Base-by-base conservation (phyloP, 92 coral and sea anemone species). In the Palythoa grandiflora region DNA sequence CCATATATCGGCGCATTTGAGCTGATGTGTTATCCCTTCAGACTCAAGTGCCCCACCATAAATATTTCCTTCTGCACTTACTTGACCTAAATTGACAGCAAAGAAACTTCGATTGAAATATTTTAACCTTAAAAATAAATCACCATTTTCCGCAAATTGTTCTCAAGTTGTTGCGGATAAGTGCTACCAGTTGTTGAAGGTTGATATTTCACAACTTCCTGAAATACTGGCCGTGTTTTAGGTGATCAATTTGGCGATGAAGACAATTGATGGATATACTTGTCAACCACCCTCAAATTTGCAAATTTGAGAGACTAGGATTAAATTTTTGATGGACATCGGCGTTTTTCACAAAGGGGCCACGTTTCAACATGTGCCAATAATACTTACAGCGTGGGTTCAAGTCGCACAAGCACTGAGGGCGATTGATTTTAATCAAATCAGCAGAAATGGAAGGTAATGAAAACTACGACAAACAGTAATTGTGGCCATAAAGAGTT, bases 261-360 rank as follows among this genome's bases (percentile, higher is more conserved):
- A 88, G 92, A 88, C 89, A 88, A 86, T 83, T 91, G 91, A 90
- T 71, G 87, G 92, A 87, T 85, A 75, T 66, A 87, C 88, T 85
- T 95, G 98, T 95, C 98, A 95, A 72, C 83, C 83, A 85, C 89
- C 80, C 66, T 83, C 78, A 89, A 78, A 93, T 95, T 90, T 91
- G 90, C 79, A 79, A 89, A 93, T 61, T 75, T 85, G 88, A 92
- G 91, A 71, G 54, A 71, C 89, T 54, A 40, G 91, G 87, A 90
- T 83, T 94, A 91, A 93, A 91, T 71, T 16, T 76, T 15, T 94
- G 96, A 95, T 91, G 48, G 98, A 91, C 94, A 86, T 88, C 92
- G 96, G 96, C 79, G 79, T 54, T 76, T 75, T 6, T 78, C 79
- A 89, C 76, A 68, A 55, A 75, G 91, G 68, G 83, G 87, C 54